These are phyloP conservation scores for Drosophila pegasa DNA, from an alignment of 2,888 invertebrate species.

Conservation along the genomic window DNA sequence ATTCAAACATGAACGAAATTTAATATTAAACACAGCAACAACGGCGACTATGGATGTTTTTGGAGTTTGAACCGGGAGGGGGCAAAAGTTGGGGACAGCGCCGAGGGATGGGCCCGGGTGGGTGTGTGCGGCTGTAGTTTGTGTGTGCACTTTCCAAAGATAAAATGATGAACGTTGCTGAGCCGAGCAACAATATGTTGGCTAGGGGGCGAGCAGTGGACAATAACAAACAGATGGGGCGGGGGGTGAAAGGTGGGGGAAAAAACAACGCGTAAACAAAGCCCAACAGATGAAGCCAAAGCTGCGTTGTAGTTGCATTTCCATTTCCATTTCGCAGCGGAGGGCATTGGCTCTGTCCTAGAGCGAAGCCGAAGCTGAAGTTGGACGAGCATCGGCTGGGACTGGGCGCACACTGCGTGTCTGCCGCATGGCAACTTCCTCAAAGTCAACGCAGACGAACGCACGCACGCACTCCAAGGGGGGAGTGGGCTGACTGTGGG, in stretches of 20 bases:
- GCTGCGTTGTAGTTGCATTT: slow-evolving; percentile 39
- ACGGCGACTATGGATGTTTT: slow-evolving; percentile 10
- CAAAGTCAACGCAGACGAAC: slow-evolving; percentile 35
- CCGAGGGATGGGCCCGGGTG: slow-evolving; percentile 10
- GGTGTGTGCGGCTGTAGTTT: slow-evolving; percentile 1
- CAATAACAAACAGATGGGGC: slow-evolving; percentile 21
- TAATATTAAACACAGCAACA: slow-evolving; percentile 33
- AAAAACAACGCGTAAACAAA: slow-evolving; percentile 35
- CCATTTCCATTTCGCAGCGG: slow-evolving; percentile 29
- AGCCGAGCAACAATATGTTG: slow-evolving; percentile 7
- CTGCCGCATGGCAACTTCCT: slow-evolving; percentile 52
- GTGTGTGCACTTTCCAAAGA: slow-evolving; percentile 48
- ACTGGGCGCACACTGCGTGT: slow-evolving; percentile 40
- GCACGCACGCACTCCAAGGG: slow-evolving; percentile 31
- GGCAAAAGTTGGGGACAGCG: slow-evolving; percentile 4
- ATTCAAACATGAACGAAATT: slow-evolving; percentile 40
- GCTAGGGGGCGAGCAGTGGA: slow-evolving; percentile 6
- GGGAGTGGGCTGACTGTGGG: background rate
- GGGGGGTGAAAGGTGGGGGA: too few relatives aligned
- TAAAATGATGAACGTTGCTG: slow-evolving; percentile 31
- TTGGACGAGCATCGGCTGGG: slow-evolving; percentile 1
- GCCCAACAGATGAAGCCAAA: slow-evolving; percentile 34
- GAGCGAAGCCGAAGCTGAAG: slow-evolving; percentile 13
- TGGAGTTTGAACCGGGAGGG: slow-evolving; percentile 1
- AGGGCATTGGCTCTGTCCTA: slow-evolving; percentile 43